These are phyloP conservation scores for Vulpes vulpes DNA, from an alignment of 2,113 vertebrate genomes.

Conservation along the genomic window DNA sequence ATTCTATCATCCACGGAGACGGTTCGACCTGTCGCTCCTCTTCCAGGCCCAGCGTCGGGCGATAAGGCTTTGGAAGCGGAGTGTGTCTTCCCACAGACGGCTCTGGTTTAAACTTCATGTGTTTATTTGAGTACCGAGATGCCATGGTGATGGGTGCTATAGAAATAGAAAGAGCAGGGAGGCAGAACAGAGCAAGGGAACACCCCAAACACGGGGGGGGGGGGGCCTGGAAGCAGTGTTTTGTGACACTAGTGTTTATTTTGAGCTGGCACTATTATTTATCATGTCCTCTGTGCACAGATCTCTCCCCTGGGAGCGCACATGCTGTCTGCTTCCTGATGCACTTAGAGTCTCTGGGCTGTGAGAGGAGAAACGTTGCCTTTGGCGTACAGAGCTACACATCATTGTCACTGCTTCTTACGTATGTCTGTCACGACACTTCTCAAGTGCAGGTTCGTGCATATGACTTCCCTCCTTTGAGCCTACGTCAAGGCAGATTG, in stretches of 20 bases:
- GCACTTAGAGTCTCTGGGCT: too few relatives aligned
- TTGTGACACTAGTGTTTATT: not conserved
- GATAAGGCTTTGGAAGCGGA: not conserved
- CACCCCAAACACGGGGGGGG: not conserved
- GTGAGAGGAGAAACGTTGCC: not conserved
- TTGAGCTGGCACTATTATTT: not conserved
- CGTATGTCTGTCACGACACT: not conserved
- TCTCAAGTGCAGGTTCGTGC: rapidly evolving
- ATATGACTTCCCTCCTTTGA: not conserved
- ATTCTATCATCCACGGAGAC: not conserved
- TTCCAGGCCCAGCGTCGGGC: not conserved
- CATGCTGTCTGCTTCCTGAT: not conserved
- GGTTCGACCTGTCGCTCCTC: not conserved
- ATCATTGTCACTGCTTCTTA: not conserved
- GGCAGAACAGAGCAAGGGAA: not conserved
- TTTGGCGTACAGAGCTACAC: not conserved
- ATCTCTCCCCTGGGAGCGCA: rapidly evolving
- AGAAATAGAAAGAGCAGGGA: not conserved
- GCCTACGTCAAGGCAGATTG: not conserved
- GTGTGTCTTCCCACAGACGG: not conserved
- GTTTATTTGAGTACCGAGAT: conserved; percentile 16
- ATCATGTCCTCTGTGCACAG: not conserved
- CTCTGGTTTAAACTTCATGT: conserved; percentile 16
- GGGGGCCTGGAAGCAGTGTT: not conserved
- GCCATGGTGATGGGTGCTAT: conserved; percentile 48